Evolutionary conservation across 2,888 invertebrate genomes (phyloP).

Genomic region (Drosophila prostipennis): DNA sequence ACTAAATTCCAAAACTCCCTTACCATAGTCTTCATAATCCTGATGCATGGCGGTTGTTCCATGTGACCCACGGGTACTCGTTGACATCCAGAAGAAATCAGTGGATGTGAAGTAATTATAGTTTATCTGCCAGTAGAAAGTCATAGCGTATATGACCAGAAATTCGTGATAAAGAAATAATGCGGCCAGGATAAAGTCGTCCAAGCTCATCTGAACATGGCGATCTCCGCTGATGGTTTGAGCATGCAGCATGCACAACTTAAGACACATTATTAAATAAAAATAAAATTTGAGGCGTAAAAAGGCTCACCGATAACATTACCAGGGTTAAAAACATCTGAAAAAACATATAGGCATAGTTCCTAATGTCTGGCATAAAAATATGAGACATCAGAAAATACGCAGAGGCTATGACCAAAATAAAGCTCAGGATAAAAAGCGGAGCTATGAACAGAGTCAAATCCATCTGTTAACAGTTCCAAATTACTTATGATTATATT

Average conservation of each 20-base stretch:
- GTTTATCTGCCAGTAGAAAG: constrained; percentile 52
- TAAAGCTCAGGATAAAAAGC: constrained; percentile 11
- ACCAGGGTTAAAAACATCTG: not conserved
- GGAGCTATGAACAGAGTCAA: constrained; percentile 16
- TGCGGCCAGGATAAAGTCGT: constrained; percentile 61
- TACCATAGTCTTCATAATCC: constrained; percentile 2
- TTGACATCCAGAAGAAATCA: constrained; percentile 19
- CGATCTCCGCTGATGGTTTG: constrained; percentile 69
- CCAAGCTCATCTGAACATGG: constrained; percentile 64
- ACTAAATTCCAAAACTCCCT: too few relatives aligned
- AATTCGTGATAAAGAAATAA: constrained; percentile 69
- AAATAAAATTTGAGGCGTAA: not conserved
- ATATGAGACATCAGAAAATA: not conserved
- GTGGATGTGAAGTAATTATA: constrained; percentile 28
- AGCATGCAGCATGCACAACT: constrained; percentile 67
- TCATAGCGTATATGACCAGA: constrained; percentile 51
- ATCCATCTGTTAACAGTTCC: constrained; percentile 11
- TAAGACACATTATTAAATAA: not conserved
- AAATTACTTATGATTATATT: not conserved
- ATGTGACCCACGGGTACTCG: not conserved
- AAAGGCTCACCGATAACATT: constrained; percentile 6
- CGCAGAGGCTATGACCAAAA: constrained; percentile 1
- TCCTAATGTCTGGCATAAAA: fast-evolving
- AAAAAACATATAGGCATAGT: constrained; percentile 1
- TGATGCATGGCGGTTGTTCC: not conserved